A percentile compares a stretch with the other conserved stretches of the same genome.
phyloP scores from a whole-genome alignment of 2,113 vertebrate species.

The Brachionichthys hirsutus region DNA sequence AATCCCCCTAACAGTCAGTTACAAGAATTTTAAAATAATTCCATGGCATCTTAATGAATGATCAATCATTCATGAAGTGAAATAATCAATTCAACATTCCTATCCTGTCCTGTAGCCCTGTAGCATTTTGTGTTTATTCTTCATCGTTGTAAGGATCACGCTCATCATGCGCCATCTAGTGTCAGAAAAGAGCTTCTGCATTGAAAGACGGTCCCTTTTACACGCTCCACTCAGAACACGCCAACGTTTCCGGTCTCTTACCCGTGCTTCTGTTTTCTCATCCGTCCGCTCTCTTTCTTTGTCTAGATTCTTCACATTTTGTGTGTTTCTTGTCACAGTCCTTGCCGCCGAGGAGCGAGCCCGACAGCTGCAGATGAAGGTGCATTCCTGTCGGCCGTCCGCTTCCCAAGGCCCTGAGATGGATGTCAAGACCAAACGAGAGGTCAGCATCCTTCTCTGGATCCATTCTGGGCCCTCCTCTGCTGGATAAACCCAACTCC shows the following conservation, averaged over 20 bases:
- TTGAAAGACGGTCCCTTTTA: not conserved
- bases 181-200: slow-evolving; percentile 40
- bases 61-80: too few relatives aligned
- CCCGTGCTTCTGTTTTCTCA: not conserved
- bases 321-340: slow-evolving; percentile 71
- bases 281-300: not conserved
- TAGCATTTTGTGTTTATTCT: too few relatives aligned
- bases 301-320: not conserved
- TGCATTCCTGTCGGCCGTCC: slow-evolving; percentile 90
- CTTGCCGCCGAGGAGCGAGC: slow-evolving; percentile 91
- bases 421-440: slow-evolving; percentile 83
- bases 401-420: slow-evolving; percentile 90
- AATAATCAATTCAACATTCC: too few relatives aligned
- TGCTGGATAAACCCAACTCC: not conserved
- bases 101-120: too few relatives aligned
- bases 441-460: slow-evolving; percentile 53
- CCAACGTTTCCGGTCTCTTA: not conserved
- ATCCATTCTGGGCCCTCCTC: not conserved
- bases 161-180: slow-evolving; percentile 54
- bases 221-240: not conserved
- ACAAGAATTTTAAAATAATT: too few relatives aligned
- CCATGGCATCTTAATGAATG: too few relatives aligned
- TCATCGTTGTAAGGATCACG: too few relatives aligned
- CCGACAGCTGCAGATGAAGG: slow-evolving; percentile 91
- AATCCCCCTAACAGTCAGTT: too few relatives aligned